phyloP scores from a whole-genome alignment of 2,797 vertebrate species.

The Sebastes aleutianus region DNA sequence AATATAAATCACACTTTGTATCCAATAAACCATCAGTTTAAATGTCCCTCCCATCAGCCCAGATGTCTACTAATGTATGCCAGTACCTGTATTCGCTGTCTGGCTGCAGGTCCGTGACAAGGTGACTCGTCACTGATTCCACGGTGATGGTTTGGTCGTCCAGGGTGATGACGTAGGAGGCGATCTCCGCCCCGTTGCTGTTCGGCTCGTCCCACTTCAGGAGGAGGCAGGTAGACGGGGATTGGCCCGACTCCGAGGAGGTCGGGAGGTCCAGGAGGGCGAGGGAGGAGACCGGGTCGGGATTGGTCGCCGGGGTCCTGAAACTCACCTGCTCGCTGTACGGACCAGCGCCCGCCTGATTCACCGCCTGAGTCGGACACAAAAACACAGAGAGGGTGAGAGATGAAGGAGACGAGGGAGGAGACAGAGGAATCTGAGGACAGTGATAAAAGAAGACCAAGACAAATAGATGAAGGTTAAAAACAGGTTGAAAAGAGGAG shows the following conservation, averaged over 20 bases:
- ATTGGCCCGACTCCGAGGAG: conserved; percentile 71
- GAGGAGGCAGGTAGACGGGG: conserved; percentile 90
- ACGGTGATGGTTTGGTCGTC: conserved; percentile 84
- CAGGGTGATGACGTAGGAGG: conserved; percentile 89
- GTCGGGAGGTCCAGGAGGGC: conserved; percentile 83
- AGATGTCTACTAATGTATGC: not conserved
- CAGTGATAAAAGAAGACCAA: not conserved
- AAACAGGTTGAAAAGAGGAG: not conserved
- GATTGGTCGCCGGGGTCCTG: conserved; percentile 88
- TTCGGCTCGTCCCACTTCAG: conserved; percentile 95
- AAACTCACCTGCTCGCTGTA: conserved; percentile 90
- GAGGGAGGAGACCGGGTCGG: conserved; percentile 84
- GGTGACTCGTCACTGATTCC: conserved; percentile 83
- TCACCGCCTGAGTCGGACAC: conserved; percentile 84
- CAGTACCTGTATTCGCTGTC: conserved; percentile 94
- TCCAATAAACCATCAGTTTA: not conserved
- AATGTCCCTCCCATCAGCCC: not conserved
- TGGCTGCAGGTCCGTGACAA: conserved; percentile 89
- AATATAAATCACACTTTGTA: not conserved
- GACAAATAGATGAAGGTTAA: not conserved
- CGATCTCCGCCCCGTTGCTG: conserved; percentile 93
- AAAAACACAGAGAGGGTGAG: not conserved
- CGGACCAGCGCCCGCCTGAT: conserved; percentile 92
- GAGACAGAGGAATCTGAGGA: not conserved
- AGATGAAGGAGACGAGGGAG: not conserved